Conservation (phyloP, 1,140 invertebrate species). For the Xylocopa sonorina region DNA sequence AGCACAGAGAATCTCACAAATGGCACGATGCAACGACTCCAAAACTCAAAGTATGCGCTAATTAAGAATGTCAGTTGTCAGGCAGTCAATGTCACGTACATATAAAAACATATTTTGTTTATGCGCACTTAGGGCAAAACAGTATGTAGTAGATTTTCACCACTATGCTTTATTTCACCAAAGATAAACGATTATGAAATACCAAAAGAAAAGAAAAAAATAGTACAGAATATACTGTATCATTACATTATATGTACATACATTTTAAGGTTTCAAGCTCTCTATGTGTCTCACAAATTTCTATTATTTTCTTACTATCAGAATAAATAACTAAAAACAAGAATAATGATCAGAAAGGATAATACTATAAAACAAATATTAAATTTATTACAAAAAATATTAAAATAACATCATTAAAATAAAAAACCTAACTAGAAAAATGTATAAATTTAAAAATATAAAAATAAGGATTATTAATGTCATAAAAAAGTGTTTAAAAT, state of each 20-base stretch:
- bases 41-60: constrained; percentile 79
- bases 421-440: constrained; percentile 14
- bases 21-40: constrained; percentile 70
- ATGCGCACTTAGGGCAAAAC: constrained; percentile 70
- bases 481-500: not conserved
- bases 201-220: constrained; percentile 23
- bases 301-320: constrained; percentile 3
- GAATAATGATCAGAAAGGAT: not conserved
- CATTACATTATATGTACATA: constrained; percentile 49
- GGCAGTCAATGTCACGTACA: constrained; percentile 75
- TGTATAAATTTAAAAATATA: constrained; percentile 4
- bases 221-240: constrained; percentile 46
- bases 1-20: constrained; percentile 68
- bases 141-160: constrained; percentile 61
- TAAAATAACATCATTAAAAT: not conserved
- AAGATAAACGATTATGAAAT: constrained; percentile 43
- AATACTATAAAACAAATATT: not conserved
- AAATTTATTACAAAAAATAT: too few relatives aligned
- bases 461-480: not conserved
- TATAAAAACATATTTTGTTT: constrained; percentile 71
- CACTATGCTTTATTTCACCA: constrained; percentile 57
- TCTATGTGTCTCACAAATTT: constrained; percentile 52
- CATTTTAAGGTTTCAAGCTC: constrained; percentile 49
- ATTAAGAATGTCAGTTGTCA: constrained; percentile 77
- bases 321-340: not conserved